phyloP scores from a whole-genome alignment of 2,113 vertebrate species.

The Gila orcuttii region DNA sequence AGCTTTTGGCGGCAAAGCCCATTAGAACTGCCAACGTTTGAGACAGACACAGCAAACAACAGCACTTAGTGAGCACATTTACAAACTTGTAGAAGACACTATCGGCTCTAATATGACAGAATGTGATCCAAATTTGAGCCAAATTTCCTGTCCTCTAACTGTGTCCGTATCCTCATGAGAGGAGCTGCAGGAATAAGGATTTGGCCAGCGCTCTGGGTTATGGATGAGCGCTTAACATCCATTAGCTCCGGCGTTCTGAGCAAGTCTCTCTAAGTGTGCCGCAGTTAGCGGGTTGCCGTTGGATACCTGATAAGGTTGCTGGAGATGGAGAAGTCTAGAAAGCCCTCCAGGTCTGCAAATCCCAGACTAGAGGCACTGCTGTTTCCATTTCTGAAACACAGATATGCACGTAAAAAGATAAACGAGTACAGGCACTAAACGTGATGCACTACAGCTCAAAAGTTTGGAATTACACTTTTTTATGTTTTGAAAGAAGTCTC shows the following conservation, averaged over 20 bases:
- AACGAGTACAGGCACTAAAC: neutral
- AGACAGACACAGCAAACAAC: slow-evolving; percentile 3
- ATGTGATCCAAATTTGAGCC: neutral
- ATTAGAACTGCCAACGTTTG: neutral
- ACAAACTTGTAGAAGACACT: neutral
- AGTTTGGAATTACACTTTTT: neutral
- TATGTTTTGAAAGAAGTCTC: neutral
- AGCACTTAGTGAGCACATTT: neutral
- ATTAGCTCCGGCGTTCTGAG: slow-evolving; percentile 6
- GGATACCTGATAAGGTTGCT: slow-evolving; percentile 85
- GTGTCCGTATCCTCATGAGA: neutral
- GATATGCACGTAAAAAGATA: neutral
- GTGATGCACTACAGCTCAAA: neutral
- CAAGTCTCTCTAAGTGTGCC: neutral
- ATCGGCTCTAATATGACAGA: neutral
- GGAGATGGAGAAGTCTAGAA: slow-evolving; percentile 84
- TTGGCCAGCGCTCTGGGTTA: neutral
- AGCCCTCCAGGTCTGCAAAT: slow-evolving; percentile 88
- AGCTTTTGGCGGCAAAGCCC: slow-evolving; percentile 7
- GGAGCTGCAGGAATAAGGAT: neutral
- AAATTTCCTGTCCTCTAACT: neutral
- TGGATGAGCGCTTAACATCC: neutral
- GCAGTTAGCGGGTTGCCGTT: slow-evolving; percentile 25
- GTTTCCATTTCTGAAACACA: slow-evolving; percentile 87
- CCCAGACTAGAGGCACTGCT: slow-evolving; percentile 94